A percentile compares a stretch with the other conserved stretches of the same genome.
Evolutionary conservation across 2,797 vertebrate genomes (phyloP).

Genomic region (Gymnopithys bicolor): DNA sequence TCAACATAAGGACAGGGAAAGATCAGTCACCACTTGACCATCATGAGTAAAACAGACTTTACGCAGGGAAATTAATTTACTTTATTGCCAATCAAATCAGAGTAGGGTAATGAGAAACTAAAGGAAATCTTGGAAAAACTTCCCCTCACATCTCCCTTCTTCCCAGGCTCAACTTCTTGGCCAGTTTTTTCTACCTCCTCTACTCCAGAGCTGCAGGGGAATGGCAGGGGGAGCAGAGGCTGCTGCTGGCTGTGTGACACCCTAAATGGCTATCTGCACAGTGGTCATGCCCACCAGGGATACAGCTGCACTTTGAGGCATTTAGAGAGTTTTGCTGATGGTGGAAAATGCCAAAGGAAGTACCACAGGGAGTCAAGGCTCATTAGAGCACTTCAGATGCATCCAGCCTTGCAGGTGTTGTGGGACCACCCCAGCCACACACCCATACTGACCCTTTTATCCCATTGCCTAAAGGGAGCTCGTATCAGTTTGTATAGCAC

Average conservation of each 20-base stretch:
- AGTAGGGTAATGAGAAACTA: neutral
- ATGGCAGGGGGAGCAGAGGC: neutral
- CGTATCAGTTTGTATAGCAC: fast-evolving
- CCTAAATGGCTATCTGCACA: neutral
- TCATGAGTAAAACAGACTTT: neutral
- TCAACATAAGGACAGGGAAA: neutral
- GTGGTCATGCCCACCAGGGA: neutral
- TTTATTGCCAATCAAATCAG: neutral
- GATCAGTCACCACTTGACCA: neutral
- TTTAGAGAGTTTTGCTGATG: neutral
- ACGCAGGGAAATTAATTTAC: neutral
- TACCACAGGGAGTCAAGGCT: neutral
- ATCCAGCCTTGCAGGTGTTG: neutral
- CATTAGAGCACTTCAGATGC: neutral
- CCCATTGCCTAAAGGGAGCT: neutral
- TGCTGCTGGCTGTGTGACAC: neutral
- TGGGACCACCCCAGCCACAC: neutral
- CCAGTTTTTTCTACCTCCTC: neutral
- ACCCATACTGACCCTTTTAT: fast-evolving
- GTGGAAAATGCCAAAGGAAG: neutral
- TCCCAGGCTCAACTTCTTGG: neutral
- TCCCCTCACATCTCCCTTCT: neutral
- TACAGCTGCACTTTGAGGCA: fast-evolving
- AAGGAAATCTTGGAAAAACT: neutral
- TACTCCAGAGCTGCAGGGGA: neutral